A percentile compares a stretch with the other conserved stretches of the same genome.
These are phyloP conservation scores for Tenodera sinensis DNA, from an alignment of 2,888 invertebrate genomes.

Conservation along the genomic window DNA sequence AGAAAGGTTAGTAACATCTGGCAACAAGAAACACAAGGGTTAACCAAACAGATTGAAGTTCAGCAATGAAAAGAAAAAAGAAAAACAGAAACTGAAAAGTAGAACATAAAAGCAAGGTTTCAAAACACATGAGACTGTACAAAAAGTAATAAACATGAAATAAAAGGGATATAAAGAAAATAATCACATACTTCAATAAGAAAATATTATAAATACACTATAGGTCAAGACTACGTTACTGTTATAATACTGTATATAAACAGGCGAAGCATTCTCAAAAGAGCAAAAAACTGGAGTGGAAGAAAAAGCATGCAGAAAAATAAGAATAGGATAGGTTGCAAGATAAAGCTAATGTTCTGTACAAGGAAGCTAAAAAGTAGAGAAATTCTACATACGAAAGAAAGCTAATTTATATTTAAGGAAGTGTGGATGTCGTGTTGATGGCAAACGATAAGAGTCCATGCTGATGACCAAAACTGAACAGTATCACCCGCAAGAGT, in stretches of 20 bases:
- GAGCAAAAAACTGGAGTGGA: neutral
- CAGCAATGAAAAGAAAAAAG: neutral
- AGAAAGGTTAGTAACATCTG: neutral
- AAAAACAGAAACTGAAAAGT: neutral
- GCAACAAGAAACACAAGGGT: neutral
- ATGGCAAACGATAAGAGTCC: neutral
- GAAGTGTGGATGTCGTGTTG: neutral
- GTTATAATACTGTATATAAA: neutral
- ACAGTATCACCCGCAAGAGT: neutral
- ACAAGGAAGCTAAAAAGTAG: neutral
- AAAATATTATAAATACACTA: neutral
- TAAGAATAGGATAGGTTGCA: neutral
- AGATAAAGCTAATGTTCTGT: neutral
- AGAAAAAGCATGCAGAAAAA: neutral
- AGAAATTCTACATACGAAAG: neutral
- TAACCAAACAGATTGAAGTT: neutral
- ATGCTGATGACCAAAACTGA: constrained; percentile 11
- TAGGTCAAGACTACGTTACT: neutral
- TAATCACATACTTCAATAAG: neutral
- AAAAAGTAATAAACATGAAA: neutral
- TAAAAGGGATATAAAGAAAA: neutral
- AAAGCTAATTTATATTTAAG: neutral
- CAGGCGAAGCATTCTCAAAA: neutral
- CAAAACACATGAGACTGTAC: neutral
- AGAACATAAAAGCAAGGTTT: neutral